Conservation (phyloP, 2,888 invertebrate genomes). For the Epirrhoe alternata region DNA sequence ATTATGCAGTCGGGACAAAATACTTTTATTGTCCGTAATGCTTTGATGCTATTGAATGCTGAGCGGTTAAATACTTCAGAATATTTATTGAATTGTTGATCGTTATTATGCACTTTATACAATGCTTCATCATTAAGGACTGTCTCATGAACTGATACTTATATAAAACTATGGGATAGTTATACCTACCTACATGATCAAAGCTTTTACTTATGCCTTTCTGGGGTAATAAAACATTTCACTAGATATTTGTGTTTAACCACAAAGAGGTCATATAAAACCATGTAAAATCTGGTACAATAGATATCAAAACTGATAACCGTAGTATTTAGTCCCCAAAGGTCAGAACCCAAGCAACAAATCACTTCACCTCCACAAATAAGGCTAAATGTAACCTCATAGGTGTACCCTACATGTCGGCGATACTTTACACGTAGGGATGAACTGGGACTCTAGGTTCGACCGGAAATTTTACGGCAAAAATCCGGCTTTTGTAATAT, state of each 20-base stretch:
- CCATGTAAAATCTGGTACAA: background rate
- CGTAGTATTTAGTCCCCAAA: conserved; percentile 28
- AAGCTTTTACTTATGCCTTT: too few relatives aligned
- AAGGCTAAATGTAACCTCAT: conserved; percentile 32
- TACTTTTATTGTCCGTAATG: conserved; percentile 18
- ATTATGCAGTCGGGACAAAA: conserved; percentile 32
- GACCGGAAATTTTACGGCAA: conserved; percentile 1
- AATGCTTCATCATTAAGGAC: too few relatives aligned
- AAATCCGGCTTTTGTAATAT: background rate
- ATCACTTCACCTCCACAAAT: conserved; percentile 35
- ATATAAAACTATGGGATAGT: too few relatives aligned
- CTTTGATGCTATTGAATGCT: conserved; percentile 12
- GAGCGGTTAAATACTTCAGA: conserved; percentile 9
- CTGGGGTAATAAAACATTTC: too few relatives aligned
- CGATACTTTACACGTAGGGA: conserved; percentile 34
- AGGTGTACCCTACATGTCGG: conserved; percentile 36
- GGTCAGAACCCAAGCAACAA: conserved; percentile 30
- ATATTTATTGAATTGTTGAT: background rate
- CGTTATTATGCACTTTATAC: background rate
- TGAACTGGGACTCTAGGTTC: background rate
- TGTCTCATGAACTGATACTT: too few relatives aligned
- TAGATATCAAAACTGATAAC: conserved; percentile 16
- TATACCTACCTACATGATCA: too few relatives aligned
- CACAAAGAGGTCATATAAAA: background rate
- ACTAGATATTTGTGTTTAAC: too few relatives aligned